Conservation (phyloP, 2,797 vertebrate genomes). For the Argyrosomus regius region DNA sequence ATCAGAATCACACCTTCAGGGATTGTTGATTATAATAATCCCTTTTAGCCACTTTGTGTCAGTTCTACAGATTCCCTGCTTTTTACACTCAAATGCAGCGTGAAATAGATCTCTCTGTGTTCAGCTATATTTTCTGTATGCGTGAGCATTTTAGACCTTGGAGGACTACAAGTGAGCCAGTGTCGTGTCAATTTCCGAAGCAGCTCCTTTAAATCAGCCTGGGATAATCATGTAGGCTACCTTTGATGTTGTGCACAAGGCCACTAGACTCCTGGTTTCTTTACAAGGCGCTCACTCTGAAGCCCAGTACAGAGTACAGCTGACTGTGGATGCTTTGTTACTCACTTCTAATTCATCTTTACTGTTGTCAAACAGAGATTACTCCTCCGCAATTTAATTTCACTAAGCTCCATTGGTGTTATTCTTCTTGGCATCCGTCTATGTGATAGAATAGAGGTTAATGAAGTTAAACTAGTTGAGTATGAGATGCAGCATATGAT, state of each 20-base stretch:
- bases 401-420: not conserved
- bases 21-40: not conserved
- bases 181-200: conserved; percentile 51
- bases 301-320: not conserved
- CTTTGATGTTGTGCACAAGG: conserved; percentile 45
- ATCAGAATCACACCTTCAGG: conserved; percentile 14
- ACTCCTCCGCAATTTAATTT: not conserved
- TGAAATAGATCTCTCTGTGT: not conserved
- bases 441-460: too few species aligned
- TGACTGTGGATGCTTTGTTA: conserved; percentile 27
- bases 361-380: not conserved
- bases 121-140: conserved; percentile 10
- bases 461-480: too few species aligned
- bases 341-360: conserved; percentile 34
- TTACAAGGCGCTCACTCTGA: conserved; percentile 21
- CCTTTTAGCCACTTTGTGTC: conserved; percentile 1
- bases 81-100: not conserved
- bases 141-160: conserved; percentile 24
- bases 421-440: not conserved
- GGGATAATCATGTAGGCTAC: conserved; percentile 7
- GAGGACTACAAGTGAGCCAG: conserved; percentile 3
- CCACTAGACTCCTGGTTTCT: conserved; percentile 28
- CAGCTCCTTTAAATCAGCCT: conserved; percentile 33
- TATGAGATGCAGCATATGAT: not conserved
- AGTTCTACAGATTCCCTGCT: not conserved